These are phyloP conservation scores for Myripristis murdjan DNA, from an alignment of 2,797 vertebrate species.

Conservation along the genomic window DNA sequence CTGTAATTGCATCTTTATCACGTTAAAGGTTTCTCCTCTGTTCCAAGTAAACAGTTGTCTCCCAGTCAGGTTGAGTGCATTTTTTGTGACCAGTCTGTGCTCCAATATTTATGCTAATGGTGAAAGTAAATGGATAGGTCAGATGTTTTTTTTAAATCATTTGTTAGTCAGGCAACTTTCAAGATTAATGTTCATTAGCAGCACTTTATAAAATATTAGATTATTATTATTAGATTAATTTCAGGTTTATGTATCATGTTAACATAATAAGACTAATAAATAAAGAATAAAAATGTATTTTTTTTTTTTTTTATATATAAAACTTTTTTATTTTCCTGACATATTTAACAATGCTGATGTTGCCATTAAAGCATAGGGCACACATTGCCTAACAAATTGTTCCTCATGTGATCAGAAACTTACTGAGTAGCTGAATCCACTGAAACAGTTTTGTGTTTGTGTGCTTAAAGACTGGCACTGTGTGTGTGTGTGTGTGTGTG, in stretches of 20 bases:
- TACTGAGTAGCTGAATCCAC: conserved; percentile 10
- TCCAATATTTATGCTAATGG: conserved; percentile 24
- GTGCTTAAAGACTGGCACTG: too few relatives aligned
- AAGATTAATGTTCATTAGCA: conserved; percentile 35
- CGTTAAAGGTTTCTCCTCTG: conserved; percentile 60
- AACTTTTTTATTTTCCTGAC: conserved; percentile 4
- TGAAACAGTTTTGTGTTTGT: conserved; percentile 17
- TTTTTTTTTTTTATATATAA: too few relatives aligned
- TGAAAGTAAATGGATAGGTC: conserved; percentile 9
- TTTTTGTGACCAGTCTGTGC: conserved; percentile 28
- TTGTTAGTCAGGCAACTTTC: conserved; percentile 25
- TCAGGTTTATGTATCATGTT: neutral
- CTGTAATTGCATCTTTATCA: conserved; percentile 80
- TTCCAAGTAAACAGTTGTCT: conserved; percentile 61
- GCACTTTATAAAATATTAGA: conserved; percentile 4
- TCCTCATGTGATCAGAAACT: conserved; percentile 16
- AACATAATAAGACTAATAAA: too few relatives aligned
- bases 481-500: too few relatives aligned
- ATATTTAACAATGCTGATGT: conserved; percentile 22
- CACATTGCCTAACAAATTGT: conserved; percentile 16
- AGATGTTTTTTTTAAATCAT: conserved; percentile 14
- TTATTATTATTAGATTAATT: neutral
- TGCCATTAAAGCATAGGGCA: conserved; percentile 1
- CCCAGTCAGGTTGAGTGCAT: conserved; percentile 38
- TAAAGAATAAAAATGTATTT: too few relatives aligned